Evolutionary conservation across 2,113 vertebrate species (phyloP).

Genomic region (Oxyruncus cristatus): DNA sequence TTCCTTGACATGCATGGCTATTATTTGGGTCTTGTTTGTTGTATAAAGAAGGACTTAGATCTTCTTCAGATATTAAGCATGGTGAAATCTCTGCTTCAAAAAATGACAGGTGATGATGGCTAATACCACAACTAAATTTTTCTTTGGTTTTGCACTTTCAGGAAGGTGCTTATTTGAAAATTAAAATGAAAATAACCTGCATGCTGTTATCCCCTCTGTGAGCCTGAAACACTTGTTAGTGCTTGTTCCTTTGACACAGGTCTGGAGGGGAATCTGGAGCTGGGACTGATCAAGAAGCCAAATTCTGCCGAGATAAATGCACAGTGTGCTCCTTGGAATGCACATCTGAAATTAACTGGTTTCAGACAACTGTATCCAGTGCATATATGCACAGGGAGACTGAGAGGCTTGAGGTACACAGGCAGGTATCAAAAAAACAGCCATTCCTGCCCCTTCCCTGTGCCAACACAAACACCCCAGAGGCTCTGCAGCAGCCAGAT

Average conservation of each 20-base stretch:
- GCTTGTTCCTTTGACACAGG: neutral
- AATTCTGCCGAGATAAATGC: neutral
- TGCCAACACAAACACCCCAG: neutral
- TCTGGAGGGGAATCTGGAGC: neutral
- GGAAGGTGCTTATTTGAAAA: neutral
- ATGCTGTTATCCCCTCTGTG: neutral
- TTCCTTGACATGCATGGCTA: neutral
- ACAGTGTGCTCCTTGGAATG: rapidly evolving
- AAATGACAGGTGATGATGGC: neutral
- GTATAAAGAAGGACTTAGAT: neutral
- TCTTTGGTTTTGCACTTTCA: neutral
- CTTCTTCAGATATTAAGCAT: neutral
- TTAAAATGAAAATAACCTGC: neutral
- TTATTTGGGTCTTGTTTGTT: neutral
- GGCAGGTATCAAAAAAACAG: neutral
- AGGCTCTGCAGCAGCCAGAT: neutral
- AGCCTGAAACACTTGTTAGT: neutral
- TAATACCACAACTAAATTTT: neutral
- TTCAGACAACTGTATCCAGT: neutral
- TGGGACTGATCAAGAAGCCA: rapidly evolving
- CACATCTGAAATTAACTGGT: neutral
- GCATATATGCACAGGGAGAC: neutral
- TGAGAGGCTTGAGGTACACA: neutral
- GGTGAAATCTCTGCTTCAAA: neutral
- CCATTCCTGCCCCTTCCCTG: neutral